These are phyloP conservation scores for Ptychochromis oligacanthus DNA, from an alignment of 2,113 vertebrate species.

Conservation along the genomic window DNA sequence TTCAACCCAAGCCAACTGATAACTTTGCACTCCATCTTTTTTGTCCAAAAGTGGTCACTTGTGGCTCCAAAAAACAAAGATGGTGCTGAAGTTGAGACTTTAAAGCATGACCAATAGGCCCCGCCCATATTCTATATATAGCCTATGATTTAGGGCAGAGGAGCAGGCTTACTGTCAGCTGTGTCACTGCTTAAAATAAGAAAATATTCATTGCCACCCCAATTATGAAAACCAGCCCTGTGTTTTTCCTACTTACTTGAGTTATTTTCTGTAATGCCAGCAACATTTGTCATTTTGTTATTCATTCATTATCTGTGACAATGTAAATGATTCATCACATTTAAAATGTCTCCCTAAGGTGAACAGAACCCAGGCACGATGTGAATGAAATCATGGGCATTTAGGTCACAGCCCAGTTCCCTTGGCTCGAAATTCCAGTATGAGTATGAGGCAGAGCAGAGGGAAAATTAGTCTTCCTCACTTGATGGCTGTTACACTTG, in stretches of 20 bases:
- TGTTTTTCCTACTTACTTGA: conserved; percentile 35
- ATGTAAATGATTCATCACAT: conserved; percentile 73
- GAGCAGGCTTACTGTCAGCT: conserved; percentile 27
- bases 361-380: conserved; percentile 45
- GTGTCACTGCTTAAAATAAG: conserved; percentile 44
- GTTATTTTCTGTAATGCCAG: conserved; percentile 56
- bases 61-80: background rate
- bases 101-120: background rate
- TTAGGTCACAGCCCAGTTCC: conserved; percentile 55
- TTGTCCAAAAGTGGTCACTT: background rate
- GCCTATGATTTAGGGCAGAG: background rate
- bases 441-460: conserved; percentile 36
- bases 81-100: background rate
- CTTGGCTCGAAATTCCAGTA: conserved; percentile 35
- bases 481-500: conserved; percentile 67
- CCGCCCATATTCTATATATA: background rate
- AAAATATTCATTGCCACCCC: conserved; percentile 39
- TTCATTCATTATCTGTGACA: conserved; percentile 74
- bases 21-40: background rate
- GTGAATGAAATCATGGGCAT: conserved; percentile 68
- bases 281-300: conserved; percentile 59
- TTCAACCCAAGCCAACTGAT: background rate
- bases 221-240: conserved; percentile 45
- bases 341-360: conserved; percentile 64
- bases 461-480: conserved; percentile 55